Conservation (phyloP, 2,888 invertebrate species). For the Metopia argyrocephala region DNA sequence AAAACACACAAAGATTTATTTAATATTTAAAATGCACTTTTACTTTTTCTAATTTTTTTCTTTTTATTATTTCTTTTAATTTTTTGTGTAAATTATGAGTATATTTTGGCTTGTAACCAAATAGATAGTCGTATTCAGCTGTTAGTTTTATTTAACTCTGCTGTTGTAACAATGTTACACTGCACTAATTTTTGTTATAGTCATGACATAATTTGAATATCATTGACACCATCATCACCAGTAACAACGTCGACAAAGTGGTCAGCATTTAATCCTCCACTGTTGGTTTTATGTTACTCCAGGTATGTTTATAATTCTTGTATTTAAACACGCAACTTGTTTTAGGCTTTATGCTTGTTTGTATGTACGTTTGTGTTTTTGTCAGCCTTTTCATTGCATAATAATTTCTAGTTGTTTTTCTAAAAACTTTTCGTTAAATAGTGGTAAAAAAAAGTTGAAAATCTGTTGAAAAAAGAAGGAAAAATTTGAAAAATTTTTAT, state of each 20-base stretch:
- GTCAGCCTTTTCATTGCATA: constrained; percentile 12
- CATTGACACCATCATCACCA: constrained; percentile 27
- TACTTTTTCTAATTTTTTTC: background rate
- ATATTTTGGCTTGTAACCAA: background rate
- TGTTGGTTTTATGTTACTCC: constrained; percentile 35
- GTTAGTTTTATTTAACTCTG: background rate
- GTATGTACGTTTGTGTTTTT: background rate
- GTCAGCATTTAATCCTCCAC: constrained; percentile 12
- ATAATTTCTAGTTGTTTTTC: constrained; percentile 6
- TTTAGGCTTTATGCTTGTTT: background rate
- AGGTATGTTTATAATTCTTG: background rate
- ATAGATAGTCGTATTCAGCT: background rate
- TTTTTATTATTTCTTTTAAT: background rate
- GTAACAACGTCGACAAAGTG: background rate
- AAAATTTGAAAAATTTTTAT: constrained; percentile 31
- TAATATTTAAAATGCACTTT: background rate
- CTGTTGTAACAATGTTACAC: background rate
- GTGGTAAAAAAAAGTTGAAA: constrained; percentile 8
- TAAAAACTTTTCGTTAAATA: constrained; percentile 3
- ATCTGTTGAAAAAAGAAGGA: constrained; percentile 15
- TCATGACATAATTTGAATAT: constrained; percentile 49
- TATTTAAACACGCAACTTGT: constrained; percentile 46
- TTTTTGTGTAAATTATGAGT: background rate
- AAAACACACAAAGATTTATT: background rate
- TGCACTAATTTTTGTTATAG: background rate